These are phyloP conservation scores for Drosophila meridionalis DNA, from an alignment of 2,888 invertebrate genomes.

Conservation along the genomic window DNA sequence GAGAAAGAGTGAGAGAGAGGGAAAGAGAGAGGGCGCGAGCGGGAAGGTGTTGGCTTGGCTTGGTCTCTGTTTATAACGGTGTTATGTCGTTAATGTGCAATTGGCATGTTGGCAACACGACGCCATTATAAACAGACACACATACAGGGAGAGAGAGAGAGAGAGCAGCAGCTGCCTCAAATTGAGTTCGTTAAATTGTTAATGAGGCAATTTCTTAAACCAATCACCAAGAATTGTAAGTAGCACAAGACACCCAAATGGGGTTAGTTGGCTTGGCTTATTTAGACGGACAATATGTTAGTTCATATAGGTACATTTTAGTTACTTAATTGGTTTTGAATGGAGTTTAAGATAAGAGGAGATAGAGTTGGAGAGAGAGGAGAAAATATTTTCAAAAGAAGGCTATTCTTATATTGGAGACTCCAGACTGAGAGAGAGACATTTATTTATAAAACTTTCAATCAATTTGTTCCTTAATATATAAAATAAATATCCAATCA, in stretches of 20 bases:
- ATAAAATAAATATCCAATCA: too few relatives aligned
- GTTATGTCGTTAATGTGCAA: conserved; percentile 83
- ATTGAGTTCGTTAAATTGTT: conserved; percentile 73
- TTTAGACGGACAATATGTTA: background rate
- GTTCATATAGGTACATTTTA: background rate
- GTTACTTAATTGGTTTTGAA: background rate
- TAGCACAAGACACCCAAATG: background rate
- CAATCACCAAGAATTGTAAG: conserved; percentile 42
- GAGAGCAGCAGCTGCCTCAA: conserved; percentile 50
- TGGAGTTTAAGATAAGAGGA: background rate
- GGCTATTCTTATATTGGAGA: background rate
- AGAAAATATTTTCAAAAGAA: background rate
- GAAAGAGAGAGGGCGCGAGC: background rate
- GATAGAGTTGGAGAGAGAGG: background rate
- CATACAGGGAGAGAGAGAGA: background rate
- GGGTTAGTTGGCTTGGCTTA: conserved; percentile 1
- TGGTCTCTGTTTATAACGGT: conserved; percentile 73
- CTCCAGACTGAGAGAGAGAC: too few relatives aligned
- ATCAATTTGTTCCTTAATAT: too few relatives aligned
- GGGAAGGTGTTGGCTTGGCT: conserved; percentile 2
- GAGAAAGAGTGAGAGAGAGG: background rate
- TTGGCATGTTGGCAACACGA: conserved; percentile 82
- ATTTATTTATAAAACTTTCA: too few relatives aligned
- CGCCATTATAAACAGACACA: conserved; percentile 36
- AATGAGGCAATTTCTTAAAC: conserved; percentile 70